Base-by-base conservation (phyloP, 2,797 vertebrate genomes). In the Rhynchonycteris naso region DNA sequence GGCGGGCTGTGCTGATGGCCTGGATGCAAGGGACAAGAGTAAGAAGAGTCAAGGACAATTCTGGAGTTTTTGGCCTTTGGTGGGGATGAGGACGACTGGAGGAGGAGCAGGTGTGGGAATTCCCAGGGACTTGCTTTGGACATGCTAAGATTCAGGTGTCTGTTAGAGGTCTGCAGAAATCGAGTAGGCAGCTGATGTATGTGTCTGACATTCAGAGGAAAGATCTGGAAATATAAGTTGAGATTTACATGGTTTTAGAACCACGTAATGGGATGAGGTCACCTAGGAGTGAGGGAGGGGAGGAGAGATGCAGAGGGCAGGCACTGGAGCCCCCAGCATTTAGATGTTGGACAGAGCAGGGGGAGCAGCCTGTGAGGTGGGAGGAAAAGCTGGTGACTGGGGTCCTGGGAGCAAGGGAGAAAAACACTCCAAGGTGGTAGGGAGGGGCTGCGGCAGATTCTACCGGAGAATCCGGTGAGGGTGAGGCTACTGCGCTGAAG, bases 181-280 rank as follows among this genome's bases (percentile, higher is more conserved):
- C 0, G 0, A 43, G 76, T 1, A 2, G 35, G 38, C 26, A 43
- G 69, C 75, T 8, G 24, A 11, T 1, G 2, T 7, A 0, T 19
- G 74, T 11, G 35, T 58, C 43, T 7, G 26, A 50, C 38, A 30
- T 16, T 43, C 22, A 7, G 58, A 56, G n/a, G 56, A 33, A 16
- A 43, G 56, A n/a, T 52, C 33, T 68, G 18, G 54, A 35, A 75
- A 11, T 59, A 15, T 10, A 5, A 26, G 24, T 22, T 47, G 59
- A 7, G 52, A 28, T 1, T 11, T 12, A 47, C 19, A 19, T n/a
- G 38, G 43, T 15, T 76, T 78, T 56, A 59, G n/a, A 66, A 13
- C 22, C 65, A 5, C 8, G 1, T n/a, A 65, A 35, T 38, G 24
- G 18, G 58, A 13, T 7, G 22, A 24, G 28, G 22, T 18, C n/a